Evolutionary conservation across 1,140 invertebrate genomes (phyloP), one percentile per base, ranked within the genome.

Genomic region (Muscidifurax raptorellus): DNA sequence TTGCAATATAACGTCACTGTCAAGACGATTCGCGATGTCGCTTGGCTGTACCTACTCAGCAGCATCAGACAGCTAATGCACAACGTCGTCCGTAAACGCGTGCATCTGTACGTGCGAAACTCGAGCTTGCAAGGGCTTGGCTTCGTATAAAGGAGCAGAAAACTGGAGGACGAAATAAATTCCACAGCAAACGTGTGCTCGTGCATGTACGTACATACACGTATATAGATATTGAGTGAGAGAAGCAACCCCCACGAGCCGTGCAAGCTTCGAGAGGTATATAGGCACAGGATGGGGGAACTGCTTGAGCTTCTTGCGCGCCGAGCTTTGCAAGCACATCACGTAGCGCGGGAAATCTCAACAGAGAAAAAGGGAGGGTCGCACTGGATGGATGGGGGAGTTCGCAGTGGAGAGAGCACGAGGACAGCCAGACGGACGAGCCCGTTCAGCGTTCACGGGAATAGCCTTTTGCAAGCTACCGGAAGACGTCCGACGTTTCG

Each of bases 301-400:
- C 25, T 28, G 66, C 77, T 27, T 36, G 78, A 25, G 79, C 80
- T 85, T 32, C 30, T 27, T 79, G 40, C 36, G 30, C 5, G n/a
- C 22, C 40, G 22, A 66, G 22, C 72, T 83, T 87, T 81, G 86
- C 75, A 90, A 77, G 72, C 88, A 47, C 81, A 86, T 87, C 89
- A 89, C 89, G 89, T 89, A 87, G 47, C 47, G 76, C 72, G 47
- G 66, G 74, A 87, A 90, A 90, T 90, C 88, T 88, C 87, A 89
- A 87, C 87, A 87, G 86, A 80, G 84, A 86, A 82, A 83, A 59
- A 72, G 27, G 12, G 40, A 59, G 13, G n/a, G 30, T 15, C 15
- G 2, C 4, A 28, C 28, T 18, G 84, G 76, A 78, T 64, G 76
- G 47, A 78, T 78, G 76, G 52, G 36, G 9, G 18, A 10, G n/a